Conservation (phyloP, 2,113 vertebrate genomes). For the Halichoeres trimaculatus region DNA sequence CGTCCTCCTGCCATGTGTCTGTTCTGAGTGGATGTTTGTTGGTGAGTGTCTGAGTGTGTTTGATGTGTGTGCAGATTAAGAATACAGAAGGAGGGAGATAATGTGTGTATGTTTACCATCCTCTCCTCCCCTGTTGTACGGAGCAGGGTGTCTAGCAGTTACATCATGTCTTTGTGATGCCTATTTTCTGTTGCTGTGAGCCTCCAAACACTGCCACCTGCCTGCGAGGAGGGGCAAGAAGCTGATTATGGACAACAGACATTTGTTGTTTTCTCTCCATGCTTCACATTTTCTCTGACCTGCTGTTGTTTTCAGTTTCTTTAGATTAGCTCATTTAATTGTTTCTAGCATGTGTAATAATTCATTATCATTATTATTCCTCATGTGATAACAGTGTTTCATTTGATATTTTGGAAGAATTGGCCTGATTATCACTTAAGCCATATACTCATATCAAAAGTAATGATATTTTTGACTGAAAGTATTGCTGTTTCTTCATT, state of each 20-base stretch:
- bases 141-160: slow-evolving; percentile 69
- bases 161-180: slow-evolving; percentile 80
- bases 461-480: background rate
- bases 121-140: slow-evolving; percentile 36
- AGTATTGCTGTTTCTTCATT: background rate
- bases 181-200: slow-evolving; percentile 46
- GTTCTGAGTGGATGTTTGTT: slow-evolving; percentile 9
- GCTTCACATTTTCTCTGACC: background rate
- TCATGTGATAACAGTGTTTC: background rate
- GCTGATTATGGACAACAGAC: slow-evolving; percentile 18
- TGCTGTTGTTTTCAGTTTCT: background rate
- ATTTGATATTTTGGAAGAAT: no score
- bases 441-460: no score
- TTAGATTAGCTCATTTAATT: background rate
- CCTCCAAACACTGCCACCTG: slow-evolving; percentile 79
- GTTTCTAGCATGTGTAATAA: background rate
- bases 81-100: slow-evolving; percentile 26
- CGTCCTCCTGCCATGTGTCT: background rate
- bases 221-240: slow-evolving; percentile 72
- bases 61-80: slow-evolving; percentile 17
- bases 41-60: slow-evolving; percentile 8
- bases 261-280: background rate
- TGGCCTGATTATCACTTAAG: no score
- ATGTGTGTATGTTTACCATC: slow-evolving; percentile 53
- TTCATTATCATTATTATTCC: background rate